Conservation (phyloP, 2,113 vertebrate species). For the Cyanistes caeruleus region DNA sequence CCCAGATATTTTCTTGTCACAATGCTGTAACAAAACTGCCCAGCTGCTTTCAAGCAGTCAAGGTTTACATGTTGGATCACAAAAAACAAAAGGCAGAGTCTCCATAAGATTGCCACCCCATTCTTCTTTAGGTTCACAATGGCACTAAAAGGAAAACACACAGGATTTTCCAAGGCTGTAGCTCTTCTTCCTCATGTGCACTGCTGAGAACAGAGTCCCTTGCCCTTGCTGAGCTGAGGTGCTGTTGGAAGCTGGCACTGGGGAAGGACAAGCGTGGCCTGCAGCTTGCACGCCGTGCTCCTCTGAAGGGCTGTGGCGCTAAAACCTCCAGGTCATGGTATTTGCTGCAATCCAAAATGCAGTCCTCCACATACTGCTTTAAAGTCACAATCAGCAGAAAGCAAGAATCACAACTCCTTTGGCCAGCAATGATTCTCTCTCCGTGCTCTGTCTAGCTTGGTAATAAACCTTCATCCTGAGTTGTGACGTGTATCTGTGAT, state of each 20-base stretch:
- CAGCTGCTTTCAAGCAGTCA: background rate
- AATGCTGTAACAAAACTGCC: background rate
- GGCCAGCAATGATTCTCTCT: background rate
- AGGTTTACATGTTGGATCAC: background rate
- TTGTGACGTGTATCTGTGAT: fast-evolving
- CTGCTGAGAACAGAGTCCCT: background rate
- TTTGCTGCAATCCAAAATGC: background rate
- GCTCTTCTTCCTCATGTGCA: background rate
- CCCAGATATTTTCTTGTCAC: background rate
- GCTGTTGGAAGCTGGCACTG: background rate
- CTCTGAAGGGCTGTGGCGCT: background rate
- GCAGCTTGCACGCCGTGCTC: background rate
- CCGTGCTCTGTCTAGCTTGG: background rate
- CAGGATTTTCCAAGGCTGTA: background rate
- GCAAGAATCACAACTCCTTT: background rate
- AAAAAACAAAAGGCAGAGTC: background rate
- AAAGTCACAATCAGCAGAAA: background rate
- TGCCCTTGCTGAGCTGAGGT: background rate
- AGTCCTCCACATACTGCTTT: background rate
- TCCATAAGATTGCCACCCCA: background rate
- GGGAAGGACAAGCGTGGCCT: fast-evolving
- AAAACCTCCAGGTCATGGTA: background rate
- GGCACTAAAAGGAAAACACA: background rate
- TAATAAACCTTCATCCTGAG: background rate
- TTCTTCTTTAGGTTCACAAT: background rate